Conservation (phyloP, 2,888 invertebrate species). For the Orgyia antiqua region DNA sequence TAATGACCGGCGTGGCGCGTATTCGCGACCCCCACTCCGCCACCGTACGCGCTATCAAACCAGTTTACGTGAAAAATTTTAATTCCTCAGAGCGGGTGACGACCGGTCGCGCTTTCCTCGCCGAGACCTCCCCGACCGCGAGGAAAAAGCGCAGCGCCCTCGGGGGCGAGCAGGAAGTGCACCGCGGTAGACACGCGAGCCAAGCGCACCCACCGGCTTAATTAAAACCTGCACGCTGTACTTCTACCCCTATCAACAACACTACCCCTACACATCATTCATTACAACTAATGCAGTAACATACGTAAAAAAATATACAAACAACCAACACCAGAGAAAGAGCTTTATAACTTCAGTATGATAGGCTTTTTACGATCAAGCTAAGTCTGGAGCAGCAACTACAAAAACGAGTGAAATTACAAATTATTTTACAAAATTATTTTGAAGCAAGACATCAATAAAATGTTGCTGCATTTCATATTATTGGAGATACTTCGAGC, state of each 20-base stretch:
- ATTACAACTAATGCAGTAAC: slow-evolving; percentile 2
- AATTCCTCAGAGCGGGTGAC: slow-evolving; percentile 69
- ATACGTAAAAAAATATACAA: no score
- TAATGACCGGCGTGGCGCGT: slow-evolving; percentile 72
- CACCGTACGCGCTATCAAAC: slow-evolving; percentile 72
- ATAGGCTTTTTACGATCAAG: no score
- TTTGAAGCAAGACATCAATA: no score
- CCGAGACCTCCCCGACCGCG: slow-evolving; percentile 43
- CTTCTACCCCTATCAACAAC: slow-evolving; percentile 44
- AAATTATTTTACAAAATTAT: no score
- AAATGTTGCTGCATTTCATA: no score
- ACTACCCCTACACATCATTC: slow-evolving; percentile 16
- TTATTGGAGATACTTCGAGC: slow-evolving; percentile 2
- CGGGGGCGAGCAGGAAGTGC: slow-evolving; percentile 70
- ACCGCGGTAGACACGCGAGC: slow-evolving; percentile 67
- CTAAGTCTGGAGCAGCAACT: no score
- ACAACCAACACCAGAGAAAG: no score
- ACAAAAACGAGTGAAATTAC: no score
- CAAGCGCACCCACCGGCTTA: slow-evolving; percentile 71
- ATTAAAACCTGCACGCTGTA: slow-evolving; percentile 70
- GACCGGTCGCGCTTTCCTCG: slow-evolving; percentile 72
- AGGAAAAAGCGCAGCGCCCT: slow-evolving; percentile 71
- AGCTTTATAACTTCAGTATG: no score
- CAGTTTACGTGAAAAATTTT: slow-evolving; percentile 76
- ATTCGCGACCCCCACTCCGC: slow-evolving; percentile 74